Evolutionary conservation across 2,888 invertebrate species (phyloP).

Genomic region (Tetranychus truncatus): DNA sequence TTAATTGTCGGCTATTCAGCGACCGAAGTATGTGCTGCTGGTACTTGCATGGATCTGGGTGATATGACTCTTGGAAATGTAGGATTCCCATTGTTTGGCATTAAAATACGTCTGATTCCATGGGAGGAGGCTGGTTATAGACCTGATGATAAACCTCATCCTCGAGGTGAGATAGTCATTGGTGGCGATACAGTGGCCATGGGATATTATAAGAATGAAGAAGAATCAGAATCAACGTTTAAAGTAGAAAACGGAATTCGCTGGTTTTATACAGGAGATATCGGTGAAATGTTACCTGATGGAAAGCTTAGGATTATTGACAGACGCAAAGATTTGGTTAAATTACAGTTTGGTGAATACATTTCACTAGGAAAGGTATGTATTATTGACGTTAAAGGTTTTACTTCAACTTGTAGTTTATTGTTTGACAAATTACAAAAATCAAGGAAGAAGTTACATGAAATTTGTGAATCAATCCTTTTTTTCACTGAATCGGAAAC

Average conservation of each 20-base stretch:
- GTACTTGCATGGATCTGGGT: conserved; percentile 37
- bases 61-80: conserved; percentile 63
- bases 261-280: conserved; percentile 95
- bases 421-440: background rate
- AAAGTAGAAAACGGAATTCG: conserved; percentile 50
- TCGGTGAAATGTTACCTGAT: conserved; percentile 77
- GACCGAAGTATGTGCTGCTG: conserved; percentile 43
- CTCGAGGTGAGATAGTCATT: conserved; percentile 63
- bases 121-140: conserved; percentile 80
- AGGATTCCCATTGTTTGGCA: conserved; percentile 66
- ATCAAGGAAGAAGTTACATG: background rate
- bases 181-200: conserved; percentile 76
- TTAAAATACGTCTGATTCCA: conserved; percentile 64
- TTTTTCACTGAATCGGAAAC: no score
- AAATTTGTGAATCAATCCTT: no score
- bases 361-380: conserved; percentile 80
- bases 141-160: conserved; percentile 62
- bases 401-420: background rate
- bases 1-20: conserved; percentile 37
- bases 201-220: conserved; percentile 62
- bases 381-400: background rate
- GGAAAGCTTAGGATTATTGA: conserved; percentile 91
- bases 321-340: conserved; percentile 95
- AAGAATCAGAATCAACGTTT: conserved; percentile 53
- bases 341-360: conserved; percentile 71